These are phyloP conservation scores for Corynorhinus townsendii DNA, from an alignment of 2,113 vertebrate genomes.

Conservation along the genomic window DNA sequence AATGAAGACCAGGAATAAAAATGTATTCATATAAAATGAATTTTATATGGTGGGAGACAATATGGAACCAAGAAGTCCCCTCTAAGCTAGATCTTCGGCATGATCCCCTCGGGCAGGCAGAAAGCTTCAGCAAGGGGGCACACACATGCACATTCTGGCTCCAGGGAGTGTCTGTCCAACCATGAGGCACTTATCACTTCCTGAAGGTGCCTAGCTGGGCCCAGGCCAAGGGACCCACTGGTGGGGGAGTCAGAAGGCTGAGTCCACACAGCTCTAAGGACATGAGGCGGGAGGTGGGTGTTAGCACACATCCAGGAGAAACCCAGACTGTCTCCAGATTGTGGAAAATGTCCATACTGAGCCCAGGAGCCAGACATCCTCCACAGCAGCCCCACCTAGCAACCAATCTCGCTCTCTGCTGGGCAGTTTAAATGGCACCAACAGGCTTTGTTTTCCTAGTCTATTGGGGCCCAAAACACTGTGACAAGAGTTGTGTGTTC, in stretches of 20 bases:
- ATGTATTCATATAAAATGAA: not conserved
- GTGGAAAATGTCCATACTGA: not conserved
- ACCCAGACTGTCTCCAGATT: not conserved
- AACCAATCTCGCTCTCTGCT: not conserved
- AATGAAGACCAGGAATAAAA: not conserved
- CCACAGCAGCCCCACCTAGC: not conserved
- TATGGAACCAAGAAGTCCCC: not conserved
- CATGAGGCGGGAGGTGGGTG: fast-evolving
- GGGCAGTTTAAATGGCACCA: not conserved
- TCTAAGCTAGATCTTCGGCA: not conserved
- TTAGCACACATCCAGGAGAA: not conserved
- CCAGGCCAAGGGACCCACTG: not conserved
- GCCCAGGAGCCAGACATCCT: not conserved
- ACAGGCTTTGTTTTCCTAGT: not conserved
- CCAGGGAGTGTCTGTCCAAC: not conserved
- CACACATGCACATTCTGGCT: not conserved
- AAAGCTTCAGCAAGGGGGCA: not conserved
- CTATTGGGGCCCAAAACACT: not conserved
- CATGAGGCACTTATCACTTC: not conserved
- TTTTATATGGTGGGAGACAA: not conserved
- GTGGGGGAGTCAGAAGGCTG: not conserved
- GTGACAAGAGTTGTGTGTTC: slow-evolving; percentile 9
- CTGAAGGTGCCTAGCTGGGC: not conserved
- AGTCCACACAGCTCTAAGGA: not conserved
- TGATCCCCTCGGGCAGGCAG: not conserved